A percentile compares a stretch with the other conserved stretches of the same genome.
phyloP scores from a whole-genome alignment of 2,113 vertebrate species.

The Leptosomus discolor region DNA sequence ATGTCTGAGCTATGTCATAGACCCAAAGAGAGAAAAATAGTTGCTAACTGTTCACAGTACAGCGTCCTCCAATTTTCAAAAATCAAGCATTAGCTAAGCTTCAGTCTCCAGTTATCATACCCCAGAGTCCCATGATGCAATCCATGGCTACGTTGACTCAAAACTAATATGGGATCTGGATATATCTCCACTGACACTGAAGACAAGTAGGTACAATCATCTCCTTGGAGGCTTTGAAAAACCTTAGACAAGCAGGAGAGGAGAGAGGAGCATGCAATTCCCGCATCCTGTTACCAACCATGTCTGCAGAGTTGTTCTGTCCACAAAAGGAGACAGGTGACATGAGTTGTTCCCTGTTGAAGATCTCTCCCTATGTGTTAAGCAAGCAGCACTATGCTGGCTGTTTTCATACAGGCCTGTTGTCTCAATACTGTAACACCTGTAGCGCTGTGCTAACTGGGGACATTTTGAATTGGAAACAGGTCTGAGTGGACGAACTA shows the following conservation, averaged over 20 bases:
- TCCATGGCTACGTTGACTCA: not conserved
- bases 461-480: not conserved
- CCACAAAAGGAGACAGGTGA: not conserved
- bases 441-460: not conserved
- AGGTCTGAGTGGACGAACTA: not conserved
- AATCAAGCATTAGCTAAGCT: not conserved
- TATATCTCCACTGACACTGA: not conserved
- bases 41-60: not conserved
- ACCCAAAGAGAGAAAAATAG: not conserved
- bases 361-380: not conserved
- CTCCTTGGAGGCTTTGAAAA: not conserved
- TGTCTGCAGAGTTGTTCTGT: not conserved
- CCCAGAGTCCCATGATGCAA: not conserved
- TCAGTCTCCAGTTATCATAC: not conserved
- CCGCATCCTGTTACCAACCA: not conserved
- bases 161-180: not conserved
- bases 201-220: not conserved
- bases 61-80: accelerated
- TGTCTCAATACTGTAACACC: not conserved
- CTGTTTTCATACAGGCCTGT: not conserved
- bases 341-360: not conserved
- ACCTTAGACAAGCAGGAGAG: not conserved
- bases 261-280: not conserved
- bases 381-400: not conserved
- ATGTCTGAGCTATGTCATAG: not conserved